Percentiles rank a stretch among this genome's conserved stretches.
phyloP scores from a whole-genome alignment of 2,797 vertebrate species.

The Dendrocincla tyrannina region DNA sequence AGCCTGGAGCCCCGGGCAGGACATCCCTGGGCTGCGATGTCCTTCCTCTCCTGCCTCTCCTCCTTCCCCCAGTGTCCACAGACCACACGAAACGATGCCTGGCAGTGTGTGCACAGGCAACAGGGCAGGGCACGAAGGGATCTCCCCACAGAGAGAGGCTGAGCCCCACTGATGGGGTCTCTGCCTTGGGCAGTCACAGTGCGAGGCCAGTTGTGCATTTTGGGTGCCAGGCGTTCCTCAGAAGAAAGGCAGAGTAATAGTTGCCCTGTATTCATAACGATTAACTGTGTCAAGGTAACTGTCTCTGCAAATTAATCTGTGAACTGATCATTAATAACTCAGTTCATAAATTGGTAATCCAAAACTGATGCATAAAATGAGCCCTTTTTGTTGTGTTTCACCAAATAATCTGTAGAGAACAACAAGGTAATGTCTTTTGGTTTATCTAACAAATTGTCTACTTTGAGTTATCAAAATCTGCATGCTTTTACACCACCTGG shows the following conservation, averaged over 20 bases:
- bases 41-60: too few relatives aligned
- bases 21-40: not conserved
- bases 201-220: not conserved
- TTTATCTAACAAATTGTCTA: not conserved
- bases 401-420: not conserved
- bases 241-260: not conserved
- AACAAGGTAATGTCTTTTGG: not conserved
- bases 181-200: not conserved
- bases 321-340: not conserved
- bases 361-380: not conserved
- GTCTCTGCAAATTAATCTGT: not conserved
- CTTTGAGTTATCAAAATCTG: not conserved
- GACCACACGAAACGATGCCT: not conserved
- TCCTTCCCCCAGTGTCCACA: not conserved
- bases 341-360: not conserved
- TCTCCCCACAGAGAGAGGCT: not conserved
- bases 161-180: not conserved
- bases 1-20: not conserved
- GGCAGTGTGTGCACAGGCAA: not conserved
- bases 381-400: not conserved
- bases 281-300: not conserved
- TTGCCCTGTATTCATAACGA: not conserved
- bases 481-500: not conserved
- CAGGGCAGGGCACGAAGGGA: not conserved
- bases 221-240: not conserved